phyloP scores from a whole-genome alignment of 2,113 vertebrate species.

The Tenebrosternarchus preto region DNA sequence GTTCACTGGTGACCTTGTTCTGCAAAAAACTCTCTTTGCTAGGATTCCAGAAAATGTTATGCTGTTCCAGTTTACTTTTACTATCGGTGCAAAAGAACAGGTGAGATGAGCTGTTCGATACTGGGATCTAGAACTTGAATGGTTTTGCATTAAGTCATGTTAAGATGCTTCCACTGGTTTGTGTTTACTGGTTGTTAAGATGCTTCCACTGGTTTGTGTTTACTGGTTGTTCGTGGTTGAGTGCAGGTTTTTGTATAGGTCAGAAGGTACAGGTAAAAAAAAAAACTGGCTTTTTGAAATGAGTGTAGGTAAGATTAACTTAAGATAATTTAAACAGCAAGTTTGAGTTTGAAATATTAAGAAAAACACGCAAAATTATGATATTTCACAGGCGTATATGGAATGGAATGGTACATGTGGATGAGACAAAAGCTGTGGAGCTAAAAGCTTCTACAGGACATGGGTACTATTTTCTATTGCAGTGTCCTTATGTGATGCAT shows the following conservation, averaged over 20 bases:
- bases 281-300: too few relatives aligned
- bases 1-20: neutral
- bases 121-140: neutral
- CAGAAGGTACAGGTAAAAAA: too few relatives aligned
- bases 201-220: neutral
- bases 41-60: conserved; percentile 5
- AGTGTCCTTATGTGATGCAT: neutral
- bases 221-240: neutral
- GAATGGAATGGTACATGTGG: neutral
- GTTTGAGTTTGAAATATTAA: too few relatives aligned
- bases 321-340: too few relatives aligned
- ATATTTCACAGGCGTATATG: neutral
- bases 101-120: conserved; percentile 3
- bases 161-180: neutral
- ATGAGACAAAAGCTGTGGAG: neutral
- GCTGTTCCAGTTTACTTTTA: neutral
- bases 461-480: too few relatives aligned
- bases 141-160: neutral
- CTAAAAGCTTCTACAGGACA: too few relatives aligned
- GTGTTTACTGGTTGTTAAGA: neutral
- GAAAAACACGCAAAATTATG: neutral
- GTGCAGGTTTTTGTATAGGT: neutral
- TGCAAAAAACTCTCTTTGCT: conserved; percentile 7
- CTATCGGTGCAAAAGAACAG: neutral
- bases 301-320: neutral